phyloP scores from a whole-genome alignment of 1,140 invertebrate species.

The Aradophagus sp. region DNA sequence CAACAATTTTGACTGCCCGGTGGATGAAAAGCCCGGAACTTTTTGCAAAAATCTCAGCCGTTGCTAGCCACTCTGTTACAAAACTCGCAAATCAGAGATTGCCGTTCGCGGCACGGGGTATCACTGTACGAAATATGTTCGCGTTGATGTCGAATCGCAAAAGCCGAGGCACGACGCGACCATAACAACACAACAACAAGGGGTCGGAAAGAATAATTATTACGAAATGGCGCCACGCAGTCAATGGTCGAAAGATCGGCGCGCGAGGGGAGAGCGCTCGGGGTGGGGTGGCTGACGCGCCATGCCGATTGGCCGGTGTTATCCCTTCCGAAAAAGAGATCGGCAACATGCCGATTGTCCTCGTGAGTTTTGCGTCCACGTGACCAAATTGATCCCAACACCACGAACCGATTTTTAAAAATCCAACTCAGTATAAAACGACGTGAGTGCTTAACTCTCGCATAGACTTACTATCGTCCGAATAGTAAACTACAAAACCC shows the following conservation, averaged over 20 bases:
- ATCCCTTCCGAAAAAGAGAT: constrained; percentile 58
- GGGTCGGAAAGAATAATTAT: constrained; percentile 53
- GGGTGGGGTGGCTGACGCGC: constrained; percentile 10
- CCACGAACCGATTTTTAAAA: constrained; percentile 68
- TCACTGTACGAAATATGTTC: constrained; percentile 20
- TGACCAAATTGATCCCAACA: constrained; percentile 56
- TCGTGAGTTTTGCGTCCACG: constrained; percentile 44
- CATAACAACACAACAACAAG: constrained; percentile 30
- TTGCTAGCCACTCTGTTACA: too few species aligned
- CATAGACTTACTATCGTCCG: constrained; percentile 68
- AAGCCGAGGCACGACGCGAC: constrained; percentile 2
- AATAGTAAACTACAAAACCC: constrained; percentile 67
- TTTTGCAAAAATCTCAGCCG: too few species aligned
- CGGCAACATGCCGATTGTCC: constrained; percentile 60
- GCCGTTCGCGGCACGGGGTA: not conserved
- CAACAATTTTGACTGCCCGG: not conserved
- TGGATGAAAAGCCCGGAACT: too few species aligned
- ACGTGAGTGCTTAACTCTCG: constrained; percentile 34
- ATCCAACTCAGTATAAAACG: constrained; percentile 67
- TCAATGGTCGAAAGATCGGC: constrained; percentile 42
- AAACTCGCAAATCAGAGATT: constrained; percentile 19
- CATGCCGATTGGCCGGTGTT: constrained; percentile 33
- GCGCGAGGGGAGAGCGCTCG: not conserved
- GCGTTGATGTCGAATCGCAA: constrained; percentile 31
- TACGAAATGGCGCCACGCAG: constrained; percentile 45